phyloP scores from a whole-genome alignment of 1,140 invertebrate genomes.

The Lordiphosa stackelbergi region DNA sequence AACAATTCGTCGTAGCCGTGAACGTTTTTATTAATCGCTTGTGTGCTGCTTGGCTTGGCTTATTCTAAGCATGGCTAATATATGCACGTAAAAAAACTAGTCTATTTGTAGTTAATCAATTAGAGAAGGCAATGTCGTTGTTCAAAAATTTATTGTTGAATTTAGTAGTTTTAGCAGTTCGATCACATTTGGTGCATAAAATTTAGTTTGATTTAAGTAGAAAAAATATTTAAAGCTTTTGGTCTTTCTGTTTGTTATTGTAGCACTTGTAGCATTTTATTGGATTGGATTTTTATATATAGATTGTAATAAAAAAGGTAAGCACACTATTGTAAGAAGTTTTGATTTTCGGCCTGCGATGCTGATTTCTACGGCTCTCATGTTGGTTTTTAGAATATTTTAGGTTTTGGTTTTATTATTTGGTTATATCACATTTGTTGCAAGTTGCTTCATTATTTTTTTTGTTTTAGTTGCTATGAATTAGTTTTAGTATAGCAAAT shows the following conservation, averaged over 20 bases:
- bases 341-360: constrained; percentile 39
- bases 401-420: constrained; percentile 34
- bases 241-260: constrained; percentile 23
- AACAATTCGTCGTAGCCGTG: constrained; percentile 32
- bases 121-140: constrained; percentile 71
- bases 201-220: constrained; percentile 46
- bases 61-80: constrained; percentile 54
- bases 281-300: constrained; percentile 19
- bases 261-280: constrained; percentile 28
- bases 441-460: constrained; percentile 29
- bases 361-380: constrained; percentile 29
- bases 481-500: constrained; percentile 11
- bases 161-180: constrained; percentile 39
- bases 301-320: constrained; percentile 31
- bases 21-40: constrained; percentile 16
- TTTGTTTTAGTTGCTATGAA: constrained; percentile 1
- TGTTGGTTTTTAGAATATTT: constrained; percentile 42
- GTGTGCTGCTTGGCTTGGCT: constrained; percentile 3
- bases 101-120: constrained; percentile 24
- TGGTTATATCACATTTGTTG: constrained; percentile 66
- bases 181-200: constrained; percentile 71
- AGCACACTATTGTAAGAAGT: constrained; percentile 14
- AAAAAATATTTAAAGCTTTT: constrained; percentile 73
- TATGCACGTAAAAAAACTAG: constrained; percentile 60
- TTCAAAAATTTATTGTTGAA: constrained; percentile 51